A percentile compares a stretch with the other conserved stretches of the same genome.
These are phyloP conservation scores for Harpalus rubripes DNA, from an alignment of 2,888 invertebrate species.

Conservation along the genomic window DNA sequence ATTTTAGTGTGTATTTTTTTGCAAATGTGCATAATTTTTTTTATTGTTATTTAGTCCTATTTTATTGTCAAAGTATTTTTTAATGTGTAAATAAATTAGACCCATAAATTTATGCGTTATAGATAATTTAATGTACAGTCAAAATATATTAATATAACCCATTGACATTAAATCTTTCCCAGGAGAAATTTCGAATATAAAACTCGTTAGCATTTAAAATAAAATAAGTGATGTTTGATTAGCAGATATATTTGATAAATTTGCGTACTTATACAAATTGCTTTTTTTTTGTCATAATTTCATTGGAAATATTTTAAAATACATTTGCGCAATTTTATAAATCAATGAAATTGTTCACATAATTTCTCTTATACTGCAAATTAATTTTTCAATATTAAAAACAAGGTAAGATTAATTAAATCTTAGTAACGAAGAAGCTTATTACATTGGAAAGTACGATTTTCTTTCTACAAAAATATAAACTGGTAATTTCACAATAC, in stretches of 20 bases:
- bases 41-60: too few species aligned
- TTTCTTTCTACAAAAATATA: neutral
- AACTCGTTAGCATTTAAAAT: neutral
- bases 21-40: too few species aligned
- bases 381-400: slow-evolving; percentile 1
- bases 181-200: slow-evolving; percentile 20
- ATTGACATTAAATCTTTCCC: neutral
- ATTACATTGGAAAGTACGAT: slow-evolving; percentile 10
- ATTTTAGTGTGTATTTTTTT: too few species aligned
- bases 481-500: slow-evolving; percentile 1
- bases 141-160: neutral
- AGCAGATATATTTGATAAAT: neutral
- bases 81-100: too few species aligned
- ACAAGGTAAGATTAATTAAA: slow-evolving; percentile 16
- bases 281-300: neutral
- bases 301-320: neutral
- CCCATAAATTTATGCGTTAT: too few species aligned
- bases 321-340: neutral
- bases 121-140: neutral
- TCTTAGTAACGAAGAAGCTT: neutral
- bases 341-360: neutral
- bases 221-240: neutral
- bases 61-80: too few species aligned
- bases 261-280: neutral
- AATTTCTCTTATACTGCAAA: neutral